These are phyloP conservation scores for Naja naja DNA, from an alignment of 2,113 vertebrate genomes.

Conservation along the genomic window DNA sequence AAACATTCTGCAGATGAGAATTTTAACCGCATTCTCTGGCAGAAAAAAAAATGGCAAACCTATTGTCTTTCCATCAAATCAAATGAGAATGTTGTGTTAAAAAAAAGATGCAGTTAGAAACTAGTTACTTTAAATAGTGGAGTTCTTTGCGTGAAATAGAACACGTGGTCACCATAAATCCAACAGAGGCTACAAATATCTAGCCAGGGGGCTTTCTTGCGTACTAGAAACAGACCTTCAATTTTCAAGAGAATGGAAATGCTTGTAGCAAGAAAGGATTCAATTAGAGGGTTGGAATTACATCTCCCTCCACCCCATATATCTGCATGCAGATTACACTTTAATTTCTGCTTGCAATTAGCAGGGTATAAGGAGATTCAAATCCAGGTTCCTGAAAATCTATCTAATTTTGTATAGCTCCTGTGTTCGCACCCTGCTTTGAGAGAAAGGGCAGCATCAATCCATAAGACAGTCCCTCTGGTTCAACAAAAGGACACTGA, in stretches of 20 bases:
- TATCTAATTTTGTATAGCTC: conserved; percentile 46
- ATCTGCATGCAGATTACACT: conserved; percentile 45
- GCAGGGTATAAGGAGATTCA: conserved; percentile 35
- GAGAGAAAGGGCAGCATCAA: conserved; percentile 62
- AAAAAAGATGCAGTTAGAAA: not conserved
- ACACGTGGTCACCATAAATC: not conserved
- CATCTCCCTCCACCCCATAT: not conserved
- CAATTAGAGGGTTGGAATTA: conserved; percentile 47
- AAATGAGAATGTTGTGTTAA: not conserved
- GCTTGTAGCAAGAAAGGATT: conserved; percentile 44
- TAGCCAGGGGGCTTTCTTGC: not conserved
- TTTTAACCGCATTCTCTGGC: not conserved
- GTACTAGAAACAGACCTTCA: not conserved
- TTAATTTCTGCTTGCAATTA: conserved; percentile 61
- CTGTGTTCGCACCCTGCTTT: conserved; percentile 24
- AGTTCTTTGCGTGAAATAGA: not conserved
- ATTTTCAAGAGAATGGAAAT: conserved; percentile 19
- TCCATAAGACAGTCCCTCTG: conserved; percentile 43
- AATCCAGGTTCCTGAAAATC: conserved; percentile 42
- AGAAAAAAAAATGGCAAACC: not conserved
- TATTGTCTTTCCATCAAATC: not conserved
- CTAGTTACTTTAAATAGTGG: not conserved
- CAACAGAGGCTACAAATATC: not conserved
- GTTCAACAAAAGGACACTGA: conserved; percentile 31
- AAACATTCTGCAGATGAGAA: not conserved